phyloP scores from a whole-genome alignment of 2,113 vertebrate genomes.

The Charina bottae region DNA sequence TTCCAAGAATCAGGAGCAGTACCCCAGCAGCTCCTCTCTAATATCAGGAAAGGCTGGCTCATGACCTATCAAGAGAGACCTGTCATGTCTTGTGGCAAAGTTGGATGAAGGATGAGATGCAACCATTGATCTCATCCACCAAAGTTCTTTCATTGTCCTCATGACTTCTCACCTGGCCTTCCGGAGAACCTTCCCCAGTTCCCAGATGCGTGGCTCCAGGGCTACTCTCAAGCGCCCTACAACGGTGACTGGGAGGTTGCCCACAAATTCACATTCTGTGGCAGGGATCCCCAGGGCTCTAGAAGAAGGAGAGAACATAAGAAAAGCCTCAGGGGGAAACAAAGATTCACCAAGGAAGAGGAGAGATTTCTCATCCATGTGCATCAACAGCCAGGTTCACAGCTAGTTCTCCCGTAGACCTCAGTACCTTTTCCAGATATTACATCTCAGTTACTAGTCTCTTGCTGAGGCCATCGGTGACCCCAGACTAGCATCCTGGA shows the following conservation, averaged over 20 bases:
- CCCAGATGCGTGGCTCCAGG: conserved; percentile 77
- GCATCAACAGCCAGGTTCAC: background rate
- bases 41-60: background rate
- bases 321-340: background rate
- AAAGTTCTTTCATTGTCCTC: background rate
- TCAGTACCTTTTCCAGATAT: background rate
- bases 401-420: background rate
- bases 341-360: background rate
- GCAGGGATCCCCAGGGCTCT: conserved; percentile 82
- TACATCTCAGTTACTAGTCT: background rate
- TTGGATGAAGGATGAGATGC: background rate
- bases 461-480: background rate
- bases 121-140: background rate
- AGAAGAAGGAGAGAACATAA: background rate
- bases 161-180: conserved; percentile 67
- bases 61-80: background rate
- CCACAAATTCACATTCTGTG: conserved; percentile 85
- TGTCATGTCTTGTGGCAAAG: background rate
- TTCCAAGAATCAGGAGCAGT: background rate
- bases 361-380: too few species aligned
- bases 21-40: background rate
- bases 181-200: conserved; percentile 68
- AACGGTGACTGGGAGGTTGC: conserved; percentile 77
- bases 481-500: background rate
- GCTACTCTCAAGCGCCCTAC: conserved; percentile 80